Conservation (phyloP, 2,113 vertebrate species). For the Platysternon megacephalum region DNA sequence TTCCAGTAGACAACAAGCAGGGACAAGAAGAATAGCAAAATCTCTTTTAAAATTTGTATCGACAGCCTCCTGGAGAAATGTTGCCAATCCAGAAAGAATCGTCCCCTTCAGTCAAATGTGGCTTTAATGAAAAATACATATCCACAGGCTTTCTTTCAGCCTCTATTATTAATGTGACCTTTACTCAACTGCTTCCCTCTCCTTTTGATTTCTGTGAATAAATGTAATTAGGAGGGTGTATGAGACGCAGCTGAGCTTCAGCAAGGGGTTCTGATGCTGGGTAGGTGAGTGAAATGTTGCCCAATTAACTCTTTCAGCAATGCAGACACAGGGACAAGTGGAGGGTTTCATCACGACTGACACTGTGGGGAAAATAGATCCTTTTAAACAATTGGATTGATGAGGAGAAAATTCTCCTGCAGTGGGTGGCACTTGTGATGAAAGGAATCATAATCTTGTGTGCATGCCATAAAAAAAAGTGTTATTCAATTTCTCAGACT, state of each 20-base stretch:
- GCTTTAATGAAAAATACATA: conserved; percentile 69
- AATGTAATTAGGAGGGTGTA: conserved; percentile 62
- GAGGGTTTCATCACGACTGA: not conserved
- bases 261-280: not conserved
- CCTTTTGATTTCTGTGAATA: conserved; percentile 67
- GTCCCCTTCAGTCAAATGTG: conserved; percentile 66
- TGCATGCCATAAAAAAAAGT: fast-evolving
- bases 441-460: not conserved
- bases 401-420: not conserved
- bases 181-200: conserved; percentile 63
- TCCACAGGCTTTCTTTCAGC: conserved; percentile 55
- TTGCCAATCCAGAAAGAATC: conserved; percentile 50
- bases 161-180: conserved; percentile 72
- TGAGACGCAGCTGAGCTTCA: not conserved
- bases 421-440: not conserved
- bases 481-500: not conserved
- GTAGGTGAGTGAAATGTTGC: conserved; percentile 30
- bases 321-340: not conserved
- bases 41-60: not conserved
- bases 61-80: conserved; percentile 49
- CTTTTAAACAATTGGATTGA: not conserved
- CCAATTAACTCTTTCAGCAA: conserved; percentile 83
- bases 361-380: not conserved
- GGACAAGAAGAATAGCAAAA: conserved; percentile 60
- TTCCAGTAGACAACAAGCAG: conserved; percentile 51